phyloP scores from a whole-genome alignment of 2,797 vertebrate species.

The Spheniscus humboldti region DNA sequence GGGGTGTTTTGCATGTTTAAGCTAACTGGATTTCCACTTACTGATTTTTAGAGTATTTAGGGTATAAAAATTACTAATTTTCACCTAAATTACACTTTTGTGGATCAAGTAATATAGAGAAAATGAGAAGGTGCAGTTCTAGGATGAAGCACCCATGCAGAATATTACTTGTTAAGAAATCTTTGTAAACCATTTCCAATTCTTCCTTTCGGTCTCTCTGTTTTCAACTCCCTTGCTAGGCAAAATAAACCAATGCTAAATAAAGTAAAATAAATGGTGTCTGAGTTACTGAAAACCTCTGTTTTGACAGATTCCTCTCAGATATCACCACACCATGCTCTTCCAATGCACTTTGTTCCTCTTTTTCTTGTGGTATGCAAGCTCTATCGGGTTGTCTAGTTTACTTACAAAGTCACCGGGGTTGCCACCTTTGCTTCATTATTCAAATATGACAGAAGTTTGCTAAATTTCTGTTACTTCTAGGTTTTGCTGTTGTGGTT shows the following conservation, averaged over 20 bases:
- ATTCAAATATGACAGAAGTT: neutral
- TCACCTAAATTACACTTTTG: neutral
- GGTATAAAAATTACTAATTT: neutral
- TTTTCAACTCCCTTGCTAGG: neutral
- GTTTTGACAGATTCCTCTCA: neutral
- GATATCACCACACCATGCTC: neutral
- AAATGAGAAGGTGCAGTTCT: neutral
- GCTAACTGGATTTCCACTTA: fast-evolving
- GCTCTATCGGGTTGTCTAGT: neutral
- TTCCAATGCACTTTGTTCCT: neutral
- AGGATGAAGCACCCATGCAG: fast-evolving
- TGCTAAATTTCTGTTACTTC: neutral
- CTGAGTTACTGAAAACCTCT: neutral
- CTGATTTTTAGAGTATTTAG: neutral
- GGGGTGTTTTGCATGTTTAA: neutral
- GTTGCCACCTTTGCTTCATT: neutral
- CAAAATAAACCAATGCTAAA: neutral
- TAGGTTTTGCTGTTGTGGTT: neutral
- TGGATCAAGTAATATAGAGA: neutral
- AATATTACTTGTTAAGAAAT: neutral
- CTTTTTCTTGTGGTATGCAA: neutral
- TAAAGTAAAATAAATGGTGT: neutral
- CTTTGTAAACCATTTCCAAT: neutral
- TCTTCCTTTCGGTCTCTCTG: neutral
- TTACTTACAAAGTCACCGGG: neutral